Base-by-base conservation (phyloP, 1,140 invertebrate genomes). In the Antheraea mylitta region DNA sequence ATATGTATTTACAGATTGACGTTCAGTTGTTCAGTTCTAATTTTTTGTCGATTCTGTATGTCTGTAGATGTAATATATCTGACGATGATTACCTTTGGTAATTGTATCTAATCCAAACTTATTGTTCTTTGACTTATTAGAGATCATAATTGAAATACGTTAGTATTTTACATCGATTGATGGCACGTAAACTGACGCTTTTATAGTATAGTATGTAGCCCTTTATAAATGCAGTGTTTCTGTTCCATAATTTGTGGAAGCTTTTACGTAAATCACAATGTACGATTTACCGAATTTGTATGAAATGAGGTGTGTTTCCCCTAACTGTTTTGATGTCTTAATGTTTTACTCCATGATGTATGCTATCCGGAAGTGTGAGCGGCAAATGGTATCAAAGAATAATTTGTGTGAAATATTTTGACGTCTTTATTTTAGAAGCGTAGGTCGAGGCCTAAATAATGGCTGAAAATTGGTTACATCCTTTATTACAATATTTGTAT, bases 291-390 rank as follows among this genome's bases (percentile, higher is more conserved):
- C 74, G 73, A 80, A 83, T 82, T 75, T 18, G 76, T 72, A 74
- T 71, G 79, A 75, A 81, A 70, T 81, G 72, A 80, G 80, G 82
- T 76, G 82, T 86, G 76, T 79, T 80, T 75, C 72, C 77, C 77
- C 74, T 69, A 68, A 65, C 68, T 76, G 69, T 80, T 82, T 76
- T 84, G 81, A 91, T 87, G 83, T 85, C 87, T 88, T 90, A 87
- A 90, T 91, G 75, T 77, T 72, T 76, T 77, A 64, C 80, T 53
- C 45, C 80, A 78, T 88, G 87, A 88, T 88, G 82, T 81, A 88
- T 85, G 85, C 76, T 69, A 48, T 67, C 81, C 80, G 85, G 87
- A 87, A 87, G 75, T 78, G 59, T 66, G 73, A 73, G 68, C 70
- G 48, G 64, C 70, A 61, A 58, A 42, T 62, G 68, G 45, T 45